Conservation (phyloP, 2,888 invertebrate species). For the Entomobrya proxima region DNA sequence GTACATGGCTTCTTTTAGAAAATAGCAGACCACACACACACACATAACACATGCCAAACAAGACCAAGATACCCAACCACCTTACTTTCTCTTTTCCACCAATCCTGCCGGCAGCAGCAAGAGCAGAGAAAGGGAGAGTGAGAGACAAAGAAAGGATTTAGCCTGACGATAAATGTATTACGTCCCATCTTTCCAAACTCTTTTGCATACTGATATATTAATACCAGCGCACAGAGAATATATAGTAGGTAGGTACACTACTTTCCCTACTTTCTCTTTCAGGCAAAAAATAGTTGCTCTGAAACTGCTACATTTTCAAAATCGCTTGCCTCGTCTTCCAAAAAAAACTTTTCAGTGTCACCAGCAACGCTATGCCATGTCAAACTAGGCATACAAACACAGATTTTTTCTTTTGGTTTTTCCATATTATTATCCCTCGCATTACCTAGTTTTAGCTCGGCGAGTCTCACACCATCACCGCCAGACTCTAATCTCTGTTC, state of each 20-base stretch:
- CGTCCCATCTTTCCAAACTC: constrained; percentile 6
- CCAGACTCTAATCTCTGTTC: not conserved
- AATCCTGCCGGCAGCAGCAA: not conserved
- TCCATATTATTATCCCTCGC: constrained; percentile 8
- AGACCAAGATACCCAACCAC: not conserved
- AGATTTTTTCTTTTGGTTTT: not conserved
- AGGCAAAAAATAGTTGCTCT: not conserved
- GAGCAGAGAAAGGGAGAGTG: not conserved
- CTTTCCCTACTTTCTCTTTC: not conserved
- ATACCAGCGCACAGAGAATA: not conserved
- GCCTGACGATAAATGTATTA: constrained; percentile 24
- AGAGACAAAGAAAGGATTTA: constrained; percentile 28
- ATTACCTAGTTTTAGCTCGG: constrained; percentile 31
- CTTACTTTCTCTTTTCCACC: not conserved
- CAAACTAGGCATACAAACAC: not conserved
- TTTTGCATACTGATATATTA: constrained; percentile 46
- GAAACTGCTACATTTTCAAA: not conserved
- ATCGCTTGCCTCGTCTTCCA: not conserved
- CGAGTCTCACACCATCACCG: not conserved
- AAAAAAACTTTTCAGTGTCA: constrained; percentile 60
- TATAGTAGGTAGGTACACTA: not conserved
- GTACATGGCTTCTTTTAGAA: not conserved
- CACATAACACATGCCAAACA: not conserved
- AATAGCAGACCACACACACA: not conserved
- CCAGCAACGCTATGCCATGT: not conserved